A percentile compares a stretch with the other conserved stretches of the same genome.
Evolutionary conservation across 2,797 vertebrate species (phyloP).

Genomic region (Chaetophractus vellerosus): DNA sequence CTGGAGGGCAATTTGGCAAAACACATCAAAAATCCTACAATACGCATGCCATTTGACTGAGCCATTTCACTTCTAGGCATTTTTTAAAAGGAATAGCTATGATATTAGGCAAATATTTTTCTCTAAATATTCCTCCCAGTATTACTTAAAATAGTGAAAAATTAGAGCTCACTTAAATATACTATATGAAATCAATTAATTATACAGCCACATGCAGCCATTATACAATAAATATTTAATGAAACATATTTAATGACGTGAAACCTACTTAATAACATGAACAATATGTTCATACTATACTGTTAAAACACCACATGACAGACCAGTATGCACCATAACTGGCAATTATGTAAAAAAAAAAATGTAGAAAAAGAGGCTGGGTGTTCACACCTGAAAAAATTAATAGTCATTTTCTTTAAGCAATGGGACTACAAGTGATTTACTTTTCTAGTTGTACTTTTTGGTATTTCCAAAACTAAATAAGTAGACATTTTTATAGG

Average conservation of each 20-base stretch:
- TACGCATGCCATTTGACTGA: neutral
- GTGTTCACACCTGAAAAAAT: neutral
- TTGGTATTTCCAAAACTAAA: neutral
- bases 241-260: neutral
- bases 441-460: neutral
- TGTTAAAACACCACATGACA: neutral
- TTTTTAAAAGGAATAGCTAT: neutral
- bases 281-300: neutral
- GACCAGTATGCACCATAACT: neutral
- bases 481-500: neutral
- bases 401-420: neutral
- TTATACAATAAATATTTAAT: neutral
- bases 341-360: neutral
- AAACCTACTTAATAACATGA: slow-evolving; percentile 15
- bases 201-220: neutral
- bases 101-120: neutral
- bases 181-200: neutral
- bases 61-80: neutral
- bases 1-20: slow-evolving; percentile 2
- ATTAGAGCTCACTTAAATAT: neutral
- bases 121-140: neutral
- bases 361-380: neutral
- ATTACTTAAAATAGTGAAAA: neutral
- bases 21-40: neutral
- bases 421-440: neutral